Conservation (phyloP, 2,888 invertebrate genomes). For the Bombylius discolor region DNA sequence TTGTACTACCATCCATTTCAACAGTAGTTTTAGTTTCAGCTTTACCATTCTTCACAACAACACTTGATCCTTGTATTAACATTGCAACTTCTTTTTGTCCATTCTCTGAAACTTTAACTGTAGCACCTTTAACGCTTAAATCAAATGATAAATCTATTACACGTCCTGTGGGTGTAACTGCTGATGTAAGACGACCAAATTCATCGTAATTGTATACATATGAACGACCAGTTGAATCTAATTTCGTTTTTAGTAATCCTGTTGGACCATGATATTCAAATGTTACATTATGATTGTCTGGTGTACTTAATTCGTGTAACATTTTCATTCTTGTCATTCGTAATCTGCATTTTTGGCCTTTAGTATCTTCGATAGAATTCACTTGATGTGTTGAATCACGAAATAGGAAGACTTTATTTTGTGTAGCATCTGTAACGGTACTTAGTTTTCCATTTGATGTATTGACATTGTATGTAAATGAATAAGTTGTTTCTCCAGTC, state of each 20-base stretch:
- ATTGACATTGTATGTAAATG: slow-evolving; percentile 92
- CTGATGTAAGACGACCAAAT: slow-evolving; percentile 80
- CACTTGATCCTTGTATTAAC: slow-evolving; percentile 76
- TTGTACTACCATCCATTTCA: slow-evolving; percentile 70
- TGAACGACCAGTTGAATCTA: slow-evolving; percentile 79
- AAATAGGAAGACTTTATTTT: slow-evolving; percentile 73
- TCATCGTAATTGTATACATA: slow-evolving; percentile 92
- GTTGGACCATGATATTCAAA: slow-evolving; percentile 88
- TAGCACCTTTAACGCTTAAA: slow-evolving; percentile 80
- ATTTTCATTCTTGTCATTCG: slow-evolving; percentile 87
- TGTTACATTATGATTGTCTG: slow-evolving; percentile 86
- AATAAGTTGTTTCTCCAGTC: slow-evolving; percentile 86
- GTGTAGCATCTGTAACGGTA: slow-evolving; percentile 85
- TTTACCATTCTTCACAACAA: slow-evolving; percentile 68
- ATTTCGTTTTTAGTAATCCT: slow-evolving; percentile 74
- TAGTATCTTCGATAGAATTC: slow-evolving; percentile 87
- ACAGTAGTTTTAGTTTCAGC: slow-evolving; percentile 70
- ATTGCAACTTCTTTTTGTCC: slow-evolving; percentile 71
- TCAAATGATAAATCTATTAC: slow-evolving; percentile 79
- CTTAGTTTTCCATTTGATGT: slow-evolving; percentile 91
- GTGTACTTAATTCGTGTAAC: slow-evolving; percentile 79
- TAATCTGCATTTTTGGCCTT: slow-evolving; percentile 80
- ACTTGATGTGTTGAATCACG: slow-evolving; percentile 78
- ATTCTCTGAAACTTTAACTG: slow-evolving; percentile 71
- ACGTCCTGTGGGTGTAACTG: slow-evolving; percentile 91